Percentiles rank a stretch among this genome's conserved stretches.
phyloP scores from a whole-genome alignment of 2,113 vertebrate species.

The Ailuropoda melanoleuca region DNA sequence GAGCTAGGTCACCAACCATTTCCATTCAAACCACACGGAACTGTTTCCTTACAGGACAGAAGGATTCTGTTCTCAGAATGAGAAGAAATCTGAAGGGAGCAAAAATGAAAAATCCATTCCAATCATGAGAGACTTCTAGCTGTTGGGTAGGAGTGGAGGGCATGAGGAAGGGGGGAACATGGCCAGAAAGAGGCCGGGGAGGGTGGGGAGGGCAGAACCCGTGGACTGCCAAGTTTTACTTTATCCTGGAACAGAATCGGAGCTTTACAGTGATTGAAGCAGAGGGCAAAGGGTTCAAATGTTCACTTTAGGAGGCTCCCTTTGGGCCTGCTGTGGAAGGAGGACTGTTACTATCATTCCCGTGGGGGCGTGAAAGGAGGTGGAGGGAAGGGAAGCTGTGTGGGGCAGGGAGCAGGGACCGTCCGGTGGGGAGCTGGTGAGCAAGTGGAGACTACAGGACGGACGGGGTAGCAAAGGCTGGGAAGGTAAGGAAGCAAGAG shows the following conservation, averaged over 20 bases:
- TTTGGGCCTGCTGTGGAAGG: background rate
- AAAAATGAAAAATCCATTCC: background rate
- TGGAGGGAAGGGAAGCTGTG: background rate
- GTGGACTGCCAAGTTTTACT: background rate
- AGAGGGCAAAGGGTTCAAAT: background rate
- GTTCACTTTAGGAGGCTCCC: background rate
- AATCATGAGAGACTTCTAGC: background rate
- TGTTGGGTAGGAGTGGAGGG: background rate
- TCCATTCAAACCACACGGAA: background rate
- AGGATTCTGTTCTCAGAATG: background rate
- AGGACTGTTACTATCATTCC: background rate
- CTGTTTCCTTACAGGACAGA: background rate
- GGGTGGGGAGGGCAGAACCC: background rate
- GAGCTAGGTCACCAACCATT: background rate
- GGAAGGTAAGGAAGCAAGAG: background rate
- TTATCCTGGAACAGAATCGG: background rate
- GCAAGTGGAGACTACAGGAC: background rate
- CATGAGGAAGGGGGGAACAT: rapidly evolving
- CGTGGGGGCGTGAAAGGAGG: background rate
- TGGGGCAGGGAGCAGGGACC: background rate
- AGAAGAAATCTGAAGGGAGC: background rate
- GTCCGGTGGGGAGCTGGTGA: background rate
- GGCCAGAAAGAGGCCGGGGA: background rate
- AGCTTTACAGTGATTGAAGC: background rate
- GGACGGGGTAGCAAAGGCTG: background rate